Conservation (phyloP, 2,797 vertebrate genomes). For the Gambelia wislizenii region DNA sequence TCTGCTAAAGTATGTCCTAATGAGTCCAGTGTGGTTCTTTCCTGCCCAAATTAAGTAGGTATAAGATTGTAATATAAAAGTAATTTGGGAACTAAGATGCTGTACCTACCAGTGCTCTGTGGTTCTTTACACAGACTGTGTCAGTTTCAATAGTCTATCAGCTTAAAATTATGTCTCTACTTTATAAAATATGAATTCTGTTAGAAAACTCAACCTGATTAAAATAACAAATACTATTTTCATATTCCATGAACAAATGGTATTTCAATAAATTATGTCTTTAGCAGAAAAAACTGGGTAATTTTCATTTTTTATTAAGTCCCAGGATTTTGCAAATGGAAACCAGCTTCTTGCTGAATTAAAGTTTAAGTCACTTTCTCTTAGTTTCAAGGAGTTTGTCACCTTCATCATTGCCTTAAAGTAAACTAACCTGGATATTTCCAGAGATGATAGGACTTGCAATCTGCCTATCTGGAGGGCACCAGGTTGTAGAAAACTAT, state of each 20-base stretch:
- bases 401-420: not conserved
- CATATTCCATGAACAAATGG: not conserved
- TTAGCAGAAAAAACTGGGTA: too few species aligned
- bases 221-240: not conserved
- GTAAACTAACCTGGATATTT: not conserved
- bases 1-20: too few species aligned
- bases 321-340: not conserved
- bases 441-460: not conserved
- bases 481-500: not conserved
- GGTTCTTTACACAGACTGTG: not conserved
- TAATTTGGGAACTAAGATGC: not conserved
- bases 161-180: not conserved
- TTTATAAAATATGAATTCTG: not conserved
- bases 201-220: not conserved
- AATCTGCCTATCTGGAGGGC: not conserved
- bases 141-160: not conserved
- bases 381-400: not conserved
- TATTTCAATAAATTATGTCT: too few species aligned
- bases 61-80: not conserved
- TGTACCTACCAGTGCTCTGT: not conserved
- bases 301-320: not conserved
- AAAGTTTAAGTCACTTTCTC: not conserved
- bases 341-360: not conserved
- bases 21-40: too few species aligned
- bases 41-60: too few species aligned